A percentile compares a stretch with the other conserved stretches of the same genome.
These are phyloP conservation scores for Tribolium castaneum DNA, from an alignment of 1,140 invertebrate genomes.

Conservation along the genomic window DNA sequence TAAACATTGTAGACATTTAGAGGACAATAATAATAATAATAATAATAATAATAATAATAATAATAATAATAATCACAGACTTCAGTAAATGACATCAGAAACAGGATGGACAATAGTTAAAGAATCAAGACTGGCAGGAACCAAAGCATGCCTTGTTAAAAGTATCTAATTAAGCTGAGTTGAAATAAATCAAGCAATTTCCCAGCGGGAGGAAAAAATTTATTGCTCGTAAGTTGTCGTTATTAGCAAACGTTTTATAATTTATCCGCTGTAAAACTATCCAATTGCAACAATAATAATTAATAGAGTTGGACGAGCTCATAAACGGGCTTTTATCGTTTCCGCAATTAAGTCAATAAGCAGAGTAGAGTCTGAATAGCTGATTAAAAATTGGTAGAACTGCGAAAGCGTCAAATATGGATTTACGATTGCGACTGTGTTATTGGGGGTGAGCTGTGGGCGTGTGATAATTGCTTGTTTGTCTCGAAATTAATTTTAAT, in stretches of 20 bases:
- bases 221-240: background rate
- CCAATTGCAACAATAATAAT: conserved; percentile 7
- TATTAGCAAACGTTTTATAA: background rate
- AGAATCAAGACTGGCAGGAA: background rate
- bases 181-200: background rate
- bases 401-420: background rate
- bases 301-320: background rate
- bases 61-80: too few relatives aligned
- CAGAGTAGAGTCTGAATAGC: background rate
- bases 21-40: too few relatives aligned
- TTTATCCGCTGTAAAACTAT: conserved; percentile 1
- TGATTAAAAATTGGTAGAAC: background rate
- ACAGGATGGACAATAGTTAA: too few relatives aligned
- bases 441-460: background rate
- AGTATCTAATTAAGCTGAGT: background rate
- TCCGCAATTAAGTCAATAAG: conserved; percentile 1
- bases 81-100: too few relatives aligned
- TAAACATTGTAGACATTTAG: too few relatives aligned
- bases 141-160: background rate
- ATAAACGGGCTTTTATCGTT: conserved; percentile 1
- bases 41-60: too few relatives aligned
- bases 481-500: conserved; percentile 10
- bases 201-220: background rate
- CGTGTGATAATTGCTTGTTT: background rate
- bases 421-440: too few relatives aligned